Evolutionary conservation across 2,113 vertebrate genomes (phyloP).

Genomic region (Eupsittula cactorum): DNA sequence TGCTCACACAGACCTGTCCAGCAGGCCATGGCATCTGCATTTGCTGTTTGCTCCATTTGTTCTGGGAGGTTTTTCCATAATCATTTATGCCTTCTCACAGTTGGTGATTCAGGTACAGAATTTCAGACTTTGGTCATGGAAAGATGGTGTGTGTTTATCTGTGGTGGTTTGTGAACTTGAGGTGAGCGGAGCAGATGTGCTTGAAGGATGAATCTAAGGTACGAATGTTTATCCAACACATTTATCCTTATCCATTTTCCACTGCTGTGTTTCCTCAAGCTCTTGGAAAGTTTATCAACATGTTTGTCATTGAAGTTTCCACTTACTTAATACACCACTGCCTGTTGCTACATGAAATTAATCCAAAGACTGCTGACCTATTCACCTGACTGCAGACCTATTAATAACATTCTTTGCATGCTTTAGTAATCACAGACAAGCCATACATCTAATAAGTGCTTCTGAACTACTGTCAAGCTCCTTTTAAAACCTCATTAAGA

Average conservation of each 20-base stretch:
- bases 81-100: background rate
- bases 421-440: constrained; percentile 41
- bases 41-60: background rate
- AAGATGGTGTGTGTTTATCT: background rate
- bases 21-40: background rate
- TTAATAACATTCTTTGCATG: constrained; percentile 71
- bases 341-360: constrained; percentile 24
- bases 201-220: background rate
- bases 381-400: constrained; percentile 43
- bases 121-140: background rate
- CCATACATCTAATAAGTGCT: constrained; percentile 7
- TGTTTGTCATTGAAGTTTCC: background rate
- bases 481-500: constrained; percentile 68
- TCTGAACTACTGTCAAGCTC: constrained; percentile 35
- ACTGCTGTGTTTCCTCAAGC: background rate
- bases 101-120: background rate
- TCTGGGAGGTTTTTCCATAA: background rate
- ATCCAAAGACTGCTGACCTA: background rate
- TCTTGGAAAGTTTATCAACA: background rate
- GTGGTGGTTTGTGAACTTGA: background rate
- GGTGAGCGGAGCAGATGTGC: background rate
- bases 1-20: background rate
- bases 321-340: background rate
- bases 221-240: background rate
- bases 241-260: background rate